Conservation (phyloP, 2,797 vertebrate genomes). For the Macropus fuliginosus region DNA sequence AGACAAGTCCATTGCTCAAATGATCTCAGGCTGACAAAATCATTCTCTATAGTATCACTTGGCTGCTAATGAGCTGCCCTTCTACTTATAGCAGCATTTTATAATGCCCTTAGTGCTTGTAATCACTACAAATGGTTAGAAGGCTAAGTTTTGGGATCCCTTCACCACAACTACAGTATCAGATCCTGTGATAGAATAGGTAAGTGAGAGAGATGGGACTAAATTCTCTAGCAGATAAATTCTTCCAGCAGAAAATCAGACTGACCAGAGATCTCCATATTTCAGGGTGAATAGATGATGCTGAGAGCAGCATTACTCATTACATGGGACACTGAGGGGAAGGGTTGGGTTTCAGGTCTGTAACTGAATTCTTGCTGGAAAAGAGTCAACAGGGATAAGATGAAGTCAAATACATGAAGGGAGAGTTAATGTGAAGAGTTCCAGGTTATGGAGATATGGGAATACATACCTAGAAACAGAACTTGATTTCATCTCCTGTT, state of each 20-base stretch:
- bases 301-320: background rate
- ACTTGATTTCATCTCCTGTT: background rate
- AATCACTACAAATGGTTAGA: background rate
- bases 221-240: background rate
- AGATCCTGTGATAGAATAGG: background rate
- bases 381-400: background rate
- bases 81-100: background rate
- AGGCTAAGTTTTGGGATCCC: background rate
- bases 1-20: background rate
- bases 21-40: background rate
- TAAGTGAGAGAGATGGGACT: background rate
- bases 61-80: background rate
- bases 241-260: background rate
- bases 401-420: background rate
- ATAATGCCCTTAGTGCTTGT: background rate
- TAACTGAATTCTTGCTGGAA: background rate
- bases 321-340: no score
- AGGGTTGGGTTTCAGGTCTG: no score
- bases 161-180: background rate
- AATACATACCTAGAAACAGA: background rate
- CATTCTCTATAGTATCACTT: background rate
- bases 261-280: background rate
- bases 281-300: background rate
- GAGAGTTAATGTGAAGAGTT: background rate
- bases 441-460: background rate